Evolutionary conservation across 2,113 vertebrate species (phyloP), one percentile per base, ranked within the genome.

Genomic region (Rattus rattus): DNA sequence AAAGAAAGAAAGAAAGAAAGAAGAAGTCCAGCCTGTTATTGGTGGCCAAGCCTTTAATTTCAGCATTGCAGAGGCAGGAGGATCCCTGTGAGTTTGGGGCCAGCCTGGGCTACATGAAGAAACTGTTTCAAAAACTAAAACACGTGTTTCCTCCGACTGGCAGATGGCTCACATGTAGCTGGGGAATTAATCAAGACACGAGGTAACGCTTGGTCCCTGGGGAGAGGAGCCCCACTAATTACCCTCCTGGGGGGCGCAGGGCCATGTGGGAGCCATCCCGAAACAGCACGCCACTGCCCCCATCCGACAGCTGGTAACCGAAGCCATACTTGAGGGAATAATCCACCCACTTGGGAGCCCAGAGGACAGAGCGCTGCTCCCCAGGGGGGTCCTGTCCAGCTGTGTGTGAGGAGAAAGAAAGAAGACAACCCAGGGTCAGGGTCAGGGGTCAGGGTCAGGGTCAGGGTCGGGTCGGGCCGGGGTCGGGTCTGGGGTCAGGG

Each of bases 251-350:
- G 63, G 99, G 98, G 91, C 98, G 98, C 28, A 99, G 98, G 88
- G 99, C 98, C 86, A 99, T 96, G 94, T 99, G 99, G 22, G 99
- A 99, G 73, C 99, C 99, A 14, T 99, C 99, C 1, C 98, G 98
- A 93, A 99, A 99, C 33, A 99, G 98, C 59, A 99, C 99, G 0
- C 99, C 99, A 0, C 99, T 98, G 59, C 98, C 98, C 91, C 99
- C 98, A 36, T 99, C 99, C 0, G 98, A 99, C 11, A 99, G 99
- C 97, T 99, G 99, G 97, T 99, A 99, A 92, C 99, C 99, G 61
- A 99, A 99, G 30, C 99, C 99, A 0, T 99, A 99, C 96, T 99
- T 99, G 98, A 99, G 99, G 61, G 99, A 99, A 92, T 99, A 99
- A 90, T 99, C 99, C 5, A 99, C 99, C 99, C 99, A 99, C 96